Evolutionary conservation across 2,888 invertebrate genomes (phyloP).

Genomic region (Dicyrtoma fusca): DNA sequence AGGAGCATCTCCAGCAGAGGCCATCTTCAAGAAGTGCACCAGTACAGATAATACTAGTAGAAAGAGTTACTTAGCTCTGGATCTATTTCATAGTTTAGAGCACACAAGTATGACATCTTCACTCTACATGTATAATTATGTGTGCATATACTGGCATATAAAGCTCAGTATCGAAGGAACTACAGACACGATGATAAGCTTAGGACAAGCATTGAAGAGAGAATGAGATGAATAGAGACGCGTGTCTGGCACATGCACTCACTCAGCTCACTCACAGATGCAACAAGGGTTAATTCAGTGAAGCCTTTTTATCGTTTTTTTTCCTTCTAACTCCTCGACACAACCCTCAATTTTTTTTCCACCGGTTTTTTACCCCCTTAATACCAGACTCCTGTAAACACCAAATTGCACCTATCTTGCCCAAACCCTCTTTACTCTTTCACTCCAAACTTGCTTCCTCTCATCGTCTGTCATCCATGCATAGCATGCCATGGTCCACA

Average conservation of each 20-base stretch:
- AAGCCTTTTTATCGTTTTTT: conserved; percentile 48
- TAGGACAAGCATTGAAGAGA: conserved; percentile 17
- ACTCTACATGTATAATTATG: no score
- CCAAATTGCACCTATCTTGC: conserved; percentile 54
- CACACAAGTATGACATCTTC: no score
- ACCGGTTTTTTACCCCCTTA: conserved; percentile 44
- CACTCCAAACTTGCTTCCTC: not conserved
- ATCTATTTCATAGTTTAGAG: no score
- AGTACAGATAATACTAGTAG: no score
- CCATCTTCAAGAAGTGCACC: no score
- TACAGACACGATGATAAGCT: conserved; percentile 19
- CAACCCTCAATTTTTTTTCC: conserved; percentile 49
- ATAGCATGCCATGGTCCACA: not conserved
- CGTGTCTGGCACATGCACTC: conserved; percentile 57
- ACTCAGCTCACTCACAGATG: conserved; percentile 41
- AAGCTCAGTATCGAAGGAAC: no score
- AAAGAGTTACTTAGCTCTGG: no score
- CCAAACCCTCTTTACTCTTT: conserved; percentile 18
- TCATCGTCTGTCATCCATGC: conserved; percentile 8
- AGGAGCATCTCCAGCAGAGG: no score
- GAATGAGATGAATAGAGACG: conserved; percentile 46
- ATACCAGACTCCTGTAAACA: conserved; percentile 50
- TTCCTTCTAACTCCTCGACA: conserved; percentile 39
- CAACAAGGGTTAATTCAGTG: conserved; percentile 55
- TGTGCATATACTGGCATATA: no score